These are phyloP conservation scores for Sinohyriopsis cumingii DNA, from an alignment of 2,888 invertebrate genomes.

Conservation along the genomic window DNA sequence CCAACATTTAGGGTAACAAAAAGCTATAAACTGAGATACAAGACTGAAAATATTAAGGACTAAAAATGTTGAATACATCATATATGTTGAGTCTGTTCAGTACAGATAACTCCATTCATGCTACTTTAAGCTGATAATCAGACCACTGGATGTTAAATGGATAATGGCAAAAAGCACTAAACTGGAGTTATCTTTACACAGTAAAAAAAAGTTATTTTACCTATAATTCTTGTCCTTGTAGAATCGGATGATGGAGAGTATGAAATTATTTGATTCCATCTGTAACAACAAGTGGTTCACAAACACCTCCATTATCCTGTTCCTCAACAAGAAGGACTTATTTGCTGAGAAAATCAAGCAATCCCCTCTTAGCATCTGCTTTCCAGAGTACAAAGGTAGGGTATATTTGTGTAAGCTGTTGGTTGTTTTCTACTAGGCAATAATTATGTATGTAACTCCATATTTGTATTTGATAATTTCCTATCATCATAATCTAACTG, in stretches of 20 bases:
- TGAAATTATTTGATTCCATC: constrained; percentile 92
- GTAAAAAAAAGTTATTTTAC: no score
- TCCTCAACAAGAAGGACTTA: constrained; percentile 91
- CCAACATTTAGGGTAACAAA: no score
- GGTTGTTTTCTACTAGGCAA: no score
- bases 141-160: not conserved
- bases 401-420: constrained; percentile 15
- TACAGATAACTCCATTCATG: not conserved
- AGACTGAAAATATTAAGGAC: no score
- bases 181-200: no score
- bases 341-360: constrained; percentile 89
- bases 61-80: no score
- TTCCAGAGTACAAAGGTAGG: constrained; percentile 86
- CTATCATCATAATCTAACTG: no score
- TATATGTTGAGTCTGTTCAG: not conserved
- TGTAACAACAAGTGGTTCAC: constrained; percentile 95
- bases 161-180: no score
- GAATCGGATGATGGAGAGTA: constrained; percentile 93
- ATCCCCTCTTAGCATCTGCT: constrained; percentile 87
- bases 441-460: no score
- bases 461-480: no score
- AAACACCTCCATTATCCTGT: constrained; percentile 90
- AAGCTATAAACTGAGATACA: no score
- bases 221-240: constrained; percentile 39
- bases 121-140: not conserved